Evolutionary conservation across 2,888 invertebrate species (phyloP).

Genomic region (Ennomos quercinarius): DNA sequence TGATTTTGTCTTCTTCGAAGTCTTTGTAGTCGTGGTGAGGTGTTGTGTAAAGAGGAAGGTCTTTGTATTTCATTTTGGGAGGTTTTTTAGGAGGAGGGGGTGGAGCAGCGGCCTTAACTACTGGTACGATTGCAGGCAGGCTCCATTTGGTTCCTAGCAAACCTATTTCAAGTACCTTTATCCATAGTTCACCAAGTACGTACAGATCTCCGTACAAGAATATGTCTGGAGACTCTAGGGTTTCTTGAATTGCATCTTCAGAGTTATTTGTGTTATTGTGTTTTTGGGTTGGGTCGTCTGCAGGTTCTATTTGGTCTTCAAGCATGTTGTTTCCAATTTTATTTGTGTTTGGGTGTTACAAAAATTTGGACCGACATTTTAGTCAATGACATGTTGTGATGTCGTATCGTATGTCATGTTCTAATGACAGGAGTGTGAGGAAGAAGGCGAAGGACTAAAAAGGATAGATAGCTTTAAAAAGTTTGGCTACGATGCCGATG

Average conservation of each 20-base stretch:
- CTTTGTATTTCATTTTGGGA: slow-evolving; percentile 65
- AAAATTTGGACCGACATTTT: slow-evolving; percentile 17
- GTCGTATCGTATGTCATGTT: background rate
- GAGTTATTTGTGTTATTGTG: background rate
- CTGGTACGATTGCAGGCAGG: slow-evolving; percentile 48
- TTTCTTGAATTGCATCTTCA: background rate
- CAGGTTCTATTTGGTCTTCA: background rate
- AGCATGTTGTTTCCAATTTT: slow-evolving; percentile 18
- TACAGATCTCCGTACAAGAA: slow-evolving; percentile 54
- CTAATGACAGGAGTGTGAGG: background rate
- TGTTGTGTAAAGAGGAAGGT: slow-evolving; percentile 61
- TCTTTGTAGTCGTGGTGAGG: slow-evolving; percentile 67
- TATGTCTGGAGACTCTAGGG: background rate
- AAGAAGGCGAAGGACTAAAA: too few relatives aligned
- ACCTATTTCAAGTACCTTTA: slow-evolving; percentile 49
- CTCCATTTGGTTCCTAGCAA: slow-evolving; percentile 53
- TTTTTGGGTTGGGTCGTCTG: background rate
- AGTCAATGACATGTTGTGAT: background rate
- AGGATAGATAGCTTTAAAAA: too few relatives aligned
- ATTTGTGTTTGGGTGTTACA: slow-evolving; percentile 16
- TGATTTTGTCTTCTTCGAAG: slow-evolving; percentile 38
- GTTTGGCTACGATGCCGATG: too few relatives aligned
- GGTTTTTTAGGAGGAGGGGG: slow-evolving; percentile 54
- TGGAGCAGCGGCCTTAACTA: slow-evolving; percentile 48
- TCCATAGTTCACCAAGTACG: slow-evolving; percentile 59